Conservation (phyloP, 2,888 invertebrate genomes). For the Tanypteryx hageni region DNA sequence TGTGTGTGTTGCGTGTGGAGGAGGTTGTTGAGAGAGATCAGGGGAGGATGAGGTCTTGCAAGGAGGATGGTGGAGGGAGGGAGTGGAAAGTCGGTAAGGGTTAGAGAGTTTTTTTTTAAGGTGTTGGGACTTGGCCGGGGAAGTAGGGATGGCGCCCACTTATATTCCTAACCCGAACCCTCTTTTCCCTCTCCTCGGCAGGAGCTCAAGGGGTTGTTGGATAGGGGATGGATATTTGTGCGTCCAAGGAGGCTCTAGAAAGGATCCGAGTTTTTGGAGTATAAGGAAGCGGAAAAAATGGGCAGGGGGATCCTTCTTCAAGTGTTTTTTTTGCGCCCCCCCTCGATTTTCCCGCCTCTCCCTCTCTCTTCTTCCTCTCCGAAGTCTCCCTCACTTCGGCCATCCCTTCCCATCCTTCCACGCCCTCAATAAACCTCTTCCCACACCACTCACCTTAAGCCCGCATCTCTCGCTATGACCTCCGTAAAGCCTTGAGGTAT, state of each 20-base stretch:
- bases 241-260: slow-evolving; percentile 49
- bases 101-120: background rate
- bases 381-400: background rate
- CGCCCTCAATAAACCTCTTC: background rate
- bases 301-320: slow-evolving; percentile 1
- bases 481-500: slow-evolving; percentile 42
- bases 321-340: slow-evolving; percentile 29
- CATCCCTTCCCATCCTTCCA: background rate
- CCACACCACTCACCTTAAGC: background rate
- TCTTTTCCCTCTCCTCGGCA: background rate
- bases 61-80: background rate
- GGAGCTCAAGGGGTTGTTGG: slow-evolving; percentile 44
- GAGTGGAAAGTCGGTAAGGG: background rate
- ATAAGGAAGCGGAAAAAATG: slow-evolving; percentile 50
- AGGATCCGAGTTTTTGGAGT: slow-evolving; percentile 16
- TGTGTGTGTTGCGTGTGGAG: background rate
- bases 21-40: background rate
- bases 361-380: background rate
- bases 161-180: slow-evolving; percentile 19
- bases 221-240: slow-evolving; percentile 50
- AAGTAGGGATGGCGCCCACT: slow-evolving; percentile 15
- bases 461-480: background rate
- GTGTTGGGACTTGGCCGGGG: background rate
- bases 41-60: background rate
- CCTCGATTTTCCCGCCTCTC: background rate